Evolutionary conservation across 30 jellyfish, hydroid and myxozoan genomes (phyloP).

Genomic region (Aurelia coerulea): DNA sequence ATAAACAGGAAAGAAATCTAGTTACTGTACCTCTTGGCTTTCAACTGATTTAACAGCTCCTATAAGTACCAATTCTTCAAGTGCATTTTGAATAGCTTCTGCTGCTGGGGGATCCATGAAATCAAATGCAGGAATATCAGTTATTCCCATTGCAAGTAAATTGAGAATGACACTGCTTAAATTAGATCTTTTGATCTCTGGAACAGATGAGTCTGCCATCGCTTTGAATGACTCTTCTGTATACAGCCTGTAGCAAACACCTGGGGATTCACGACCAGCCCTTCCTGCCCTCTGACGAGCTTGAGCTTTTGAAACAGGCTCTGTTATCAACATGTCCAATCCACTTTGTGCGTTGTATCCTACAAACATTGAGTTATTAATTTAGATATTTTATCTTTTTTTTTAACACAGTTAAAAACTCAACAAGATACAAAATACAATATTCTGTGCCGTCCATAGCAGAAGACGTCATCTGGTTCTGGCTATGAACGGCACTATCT

Average conservation of each 20-base stretch:
- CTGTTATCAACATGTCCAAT: constrained; percentile 77
- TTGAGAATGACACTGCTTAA: constrained; percentile 73
- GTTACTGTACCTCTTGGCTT: constrained; percentile 60
- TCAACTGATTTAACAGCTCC: constrained; percentile 95
- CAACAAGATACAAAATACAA: too few relatives aligned
- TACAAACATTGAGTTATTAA: background rate
- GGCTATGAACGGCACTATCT: too few relatives aligned
- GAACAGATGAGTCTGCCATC: constrained; percentile 76
- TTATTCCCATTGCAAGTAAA: constrained; percentile 86
- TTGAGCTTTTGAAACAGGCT: constrained; percentile 94
- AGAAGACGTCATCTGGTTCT: too few relatives aligned
- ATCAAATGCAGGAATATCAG: constrained; percentile 77
- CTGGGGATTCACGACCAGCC: constrained; percentile 98
- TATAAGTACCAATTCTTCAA: constrained; percentile 68
- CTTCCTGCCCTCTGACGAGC: constrained; percentile 99
- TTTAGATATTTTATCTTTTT: too few relatives aligned
- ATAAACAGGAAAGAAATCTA: too few relatives aligned
- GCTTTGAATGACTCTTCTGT: constrained; percentile 83
- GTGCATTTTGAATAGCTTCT: constrained; percentile 70
- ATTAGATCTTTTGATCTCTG: constrained; percentile 90
- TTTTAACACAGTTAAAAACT: too few relatives aligned
- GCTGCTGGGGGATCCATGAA: constrained; percentile 91
- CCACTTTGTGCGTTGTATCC: constrained; percentile 90
- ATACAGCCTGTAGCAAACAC: constrained; percentile 90
- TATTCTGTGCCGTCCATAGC: too few relatives aligned